phyloP scores from a whole-genome alignment of 2,113 vertebrate species.

The Brachyistius frenatus region DNA sequence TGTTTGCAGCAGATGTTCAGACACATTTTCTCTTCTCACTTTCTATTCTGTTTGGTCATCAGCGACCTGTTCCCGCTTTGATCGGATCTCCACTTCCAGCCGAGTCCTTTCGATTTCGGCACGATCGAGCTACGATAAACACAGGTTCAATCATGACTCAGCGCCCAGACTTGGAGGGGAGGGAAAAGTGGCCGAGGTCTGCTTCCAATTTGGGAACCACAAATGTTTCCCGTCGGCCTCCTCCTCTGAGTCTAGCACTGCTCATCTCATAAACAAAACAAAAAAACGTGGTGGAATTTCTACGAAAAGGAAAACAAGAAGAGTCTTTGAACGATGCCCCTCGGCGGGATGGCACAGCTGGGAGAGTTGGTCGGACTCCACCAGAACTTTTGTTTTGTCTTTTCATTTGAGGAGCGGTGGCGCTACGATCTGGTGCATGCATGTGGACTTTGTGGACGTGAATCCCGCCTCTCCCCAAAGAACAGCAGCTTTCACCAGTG shows the following conservation, averaged over 20 bases:
- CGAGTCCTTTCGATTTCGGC: conserved; percentile 34
- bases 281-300: conserved; percentile 35
- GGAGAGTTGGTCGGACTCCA: neutral
- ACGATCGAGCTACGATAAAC: conserved; percentile 35
- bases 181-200: conserved; percentile 68
- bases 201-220: conserved; percentile 72
- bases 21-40: conserved; percentile 37
- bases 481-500: conserved; percentile 33
- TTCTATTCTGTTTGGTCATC: conserved; percentile 7
- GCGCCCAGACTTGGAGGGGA: conserved; percentile 44
- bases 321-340: conserved; percentile 34
- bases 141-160: conserved; percentile 65
- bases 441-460: neutral
- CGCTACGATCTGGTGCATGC: neutral
- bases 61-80: conserved; percentile 3
- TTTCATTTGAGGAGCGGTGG: neutral
- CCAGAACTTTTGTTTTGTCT: conserved; percentile 26
- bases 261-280: conserved; percentile 66
- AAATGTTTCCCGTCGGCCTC: conserved; percentile 34
- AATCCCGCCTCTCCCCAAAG: conserved; percentile 11
- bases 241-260: conserved; percentile 49
- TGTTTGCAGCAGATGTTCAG: conserved; percentile 26
- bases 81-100: neutral
- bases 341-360: conserved; percentile 43
- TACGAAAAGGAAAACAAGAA: conserved; percentile 43